A percentile compares a stretch with the other conserved stretches of the same genome.
phyloP scores from a whole-genome alignment of 2,888 invertebrate species.

The Myopa testacea region DNA sequence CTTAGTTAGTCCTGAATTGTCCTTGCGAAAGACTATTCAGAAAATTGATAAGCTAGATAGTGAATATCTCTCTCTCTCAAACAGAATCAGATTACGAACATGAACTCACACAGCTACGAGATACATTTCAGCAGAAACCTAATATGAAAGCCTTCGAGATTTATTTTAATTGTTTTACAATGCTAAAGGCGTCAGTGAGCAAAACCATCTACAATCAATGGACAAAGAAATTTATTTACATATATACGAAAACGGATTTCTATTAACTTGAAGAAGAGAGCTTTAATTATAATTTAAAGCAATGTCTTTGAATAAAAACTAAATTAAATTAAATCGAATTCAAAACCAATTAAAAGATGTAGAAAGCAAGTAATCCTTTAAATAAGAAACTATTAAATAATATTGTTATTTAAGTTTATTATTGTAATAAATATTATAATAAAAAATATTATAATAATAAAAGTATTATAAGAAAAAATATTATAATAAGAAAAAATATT shows the following conservation, averaged over 20 bases:
- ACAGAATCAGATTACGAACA: background rate
- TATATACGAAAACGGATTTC: background rate
- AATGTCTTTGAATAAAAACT: background rate
- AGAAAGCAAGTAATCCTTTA: background rate
- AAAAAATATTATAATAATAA: too few species aligned
- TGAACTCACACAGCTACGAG: background rate
- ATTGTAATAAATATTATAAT: too few species aligned
- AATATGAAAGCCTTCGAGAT: conserved; percentile 15
- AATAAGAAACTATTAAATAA: background rate
- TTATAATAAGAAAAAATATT: too few species aligned
- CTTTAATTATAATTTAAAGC: background rate
- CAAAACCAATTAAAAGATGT: background rate
- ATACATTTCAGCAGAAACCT: conserved; percentile 1
- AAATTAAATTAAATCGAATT: conserved; percentile 2
- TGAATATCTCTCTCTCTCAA: background rate
- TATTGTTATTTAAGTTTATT: background rate
- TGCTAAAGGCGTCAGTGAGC: background rate
- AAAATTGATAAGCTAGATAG: too few species aligned
- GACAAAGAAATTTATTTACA: background rate
- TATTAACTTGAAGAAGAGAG: background rate
- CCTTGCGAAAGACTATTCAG: too few species aligned
- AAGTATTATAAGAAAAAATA: too few species aligned
- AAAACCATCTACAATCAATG: background rate
- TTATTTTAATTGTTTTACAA: conserved; percentile 17
- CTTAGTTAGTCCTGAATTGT: background rate